Evolutionary conservation across 2,888 invertebrate genomes (phyloP), one percentile per base, ranked within the genome.

Genomic region (Imbricaverruca yamaguchii): DNA sequence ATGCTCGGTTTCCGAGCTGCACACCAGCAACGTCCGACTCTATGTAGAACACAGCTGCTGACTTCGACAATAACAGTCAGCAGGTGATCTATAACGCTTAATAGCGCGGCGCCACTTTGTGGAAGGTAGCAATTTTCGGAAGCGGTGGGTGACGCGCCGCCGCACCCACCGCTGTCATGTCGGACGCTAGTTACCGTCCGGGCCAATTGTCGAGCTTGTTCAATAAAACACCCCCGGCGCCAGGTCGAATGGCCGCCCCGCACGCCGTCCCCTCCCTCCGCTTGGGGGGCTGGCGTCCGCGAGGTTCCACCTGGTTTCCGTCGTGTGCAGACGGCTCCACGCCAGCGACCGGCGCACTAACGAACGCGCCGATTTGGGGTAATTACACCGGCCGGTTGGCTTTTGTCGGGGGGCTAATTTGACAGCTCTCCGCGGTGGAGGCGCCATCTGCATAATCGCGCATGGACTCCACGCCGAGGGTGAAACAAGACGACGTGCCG

Each of bases 1-100:
- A 39, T 39, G 39, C 39, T 39, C 39, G 39, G 39, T 39, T 39
- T 39, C 39, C 39, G 39, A 1, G 39, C 39, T 39, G 39, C 39
- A 39, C 39, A 39, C 39, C 39, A 39, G 39, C 39, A 39, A 39
- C 39, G 39, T 39, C 39, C 39, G 39, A 39, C 39, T 39, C 39
- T 39, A 4, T 39, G 39, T 39, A 39, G 4, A 39, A 39, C 39
- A 39, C 39, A 39, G 39, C 39, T 39, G 39, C 15, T 39, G 23
- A 69, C 25, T 69, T 69, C 12, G 7, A 39, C 69, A 39, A 69
- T 69, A 69, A 69, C 69, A 39, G 69, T 69, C 69, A 13, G 39
- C 69, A 25, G 25, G 69, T 69, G 69, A 69, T 69, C 39, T 39
- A 69, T 39, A 69, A 69, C 69, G 15, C 39, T 69, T 69, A 69